phyloP scores from a whole-genome alignment of 2,888 invertebrate genomes.

The Arrhopalites spinosus region DNA sequence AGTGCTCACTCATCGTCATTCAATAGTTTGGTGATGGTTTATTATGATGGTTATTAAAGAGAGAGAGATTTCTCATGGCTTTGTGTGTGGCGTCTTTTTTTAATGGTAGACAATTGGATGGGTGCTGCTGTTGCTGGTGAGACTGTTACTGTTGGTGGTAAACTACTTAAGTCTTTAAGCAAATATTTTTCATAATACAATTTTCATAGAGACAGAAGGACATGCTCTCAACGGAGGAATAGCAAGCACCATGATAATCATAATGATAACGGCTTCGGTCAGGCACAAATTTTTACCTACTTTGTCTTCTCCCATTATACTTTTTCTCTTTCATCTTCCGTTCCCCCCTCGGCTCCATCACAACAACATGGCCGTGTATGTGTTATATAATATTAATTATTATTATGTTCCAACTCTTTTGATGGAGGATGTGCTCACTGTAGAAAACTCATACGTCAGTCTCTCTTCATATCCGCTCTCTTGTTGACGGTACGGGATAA shows the following conservation, averaged over 20 bases:
- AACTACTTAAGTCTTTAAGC: background rate
- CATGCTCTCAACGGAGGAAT: background rate
- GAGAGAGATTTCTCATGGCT: too few relatives aligned
- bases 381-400: too few relatives aligned
- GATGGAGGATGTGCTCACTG: too few relatives aligned
- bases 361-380: background rate
- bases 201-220: background rate
- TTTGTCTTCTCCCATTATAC: constrained; percentile 33
- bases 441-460: too few relatives aligned
- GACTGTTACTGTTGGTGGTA: background rate
- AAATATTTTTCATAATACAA: background rate
- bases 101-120: background rate
- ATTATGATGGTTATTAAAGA: too few relatives aligned
- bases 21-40: too few relatives aligned
- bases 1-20: too few relatives aligned
- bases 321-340: constrained; percentile 28
- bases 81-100: background rate
- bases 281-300: constrained; percentile 47
- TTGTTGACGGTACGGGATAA: too few relatives aligned
- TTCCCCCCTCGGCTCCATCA: constrained; percentile 1
- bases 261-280: constrained; percentile 50
- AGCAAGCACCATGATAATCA: constrained; percentile 29
- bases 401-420: too few relatives aligned
- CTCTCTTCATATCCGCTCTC: too few relatives aligned
- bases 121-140: background rate